A percentile compares a stretch with the other conserved stretches of the same genome.
Conservation (phyloP, 2,113 vertebrate genomes). For the Toxostoma redivivum region DNA sequence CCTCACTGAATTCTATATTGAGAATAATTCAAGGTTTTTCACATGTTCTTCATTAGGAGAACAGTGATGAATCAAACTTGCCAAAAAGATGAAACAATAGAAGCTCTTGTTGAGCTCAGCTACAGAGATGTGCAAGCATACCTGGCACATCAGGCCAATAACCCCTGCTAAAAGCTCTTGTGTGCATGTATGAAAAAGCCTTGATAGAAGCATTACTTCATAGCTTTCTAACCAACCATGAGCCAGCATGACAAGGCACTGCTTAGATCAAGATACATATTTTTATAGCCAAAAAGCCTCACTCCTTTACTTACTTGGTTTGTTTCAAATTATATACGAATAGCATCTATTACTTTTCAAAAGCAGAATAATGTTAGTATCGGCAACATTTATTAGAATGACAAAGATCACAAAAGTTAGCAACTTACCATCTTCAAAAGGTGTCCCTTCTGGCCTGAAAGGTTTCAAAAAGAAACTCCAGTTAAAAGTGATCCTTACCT, state of each 20-base stretch:
- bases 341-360: background rate
- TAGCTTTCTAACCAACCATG: background rate
- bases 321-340: background rate
- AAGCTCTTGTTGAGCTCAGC: background rate
- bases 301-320: background rate
- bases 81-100: background rate
- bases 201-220: fast-evolving
- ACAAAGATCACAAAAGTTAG: background rate
- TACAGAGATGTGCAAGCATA: background rate
- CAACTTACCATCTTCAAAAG: slow-evolving; percentile 97
- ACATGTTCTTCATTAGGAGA: slow-evolving; percentile 34
- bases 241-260: background rate
- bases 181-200: background rate
- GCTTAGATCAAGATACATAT: background rate
- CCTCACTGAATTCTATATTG: background rate
- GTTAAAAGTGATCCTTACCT: background rate
- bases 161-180: background rate
- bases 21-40: background rate
- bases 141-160: background rate
- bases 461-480: slow-evolving; percentile 34
- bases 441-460: slow-evolving; percentile 95
- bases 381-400: background rate
- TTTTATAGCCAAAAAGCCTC: background rate
- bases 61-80: background rate
- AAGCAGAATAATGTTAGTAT: background rate